phyloP scores from a whole-genome alignment of 2,113 vertebrate species.

The Syrrhaptes paradoxus region DNA sequence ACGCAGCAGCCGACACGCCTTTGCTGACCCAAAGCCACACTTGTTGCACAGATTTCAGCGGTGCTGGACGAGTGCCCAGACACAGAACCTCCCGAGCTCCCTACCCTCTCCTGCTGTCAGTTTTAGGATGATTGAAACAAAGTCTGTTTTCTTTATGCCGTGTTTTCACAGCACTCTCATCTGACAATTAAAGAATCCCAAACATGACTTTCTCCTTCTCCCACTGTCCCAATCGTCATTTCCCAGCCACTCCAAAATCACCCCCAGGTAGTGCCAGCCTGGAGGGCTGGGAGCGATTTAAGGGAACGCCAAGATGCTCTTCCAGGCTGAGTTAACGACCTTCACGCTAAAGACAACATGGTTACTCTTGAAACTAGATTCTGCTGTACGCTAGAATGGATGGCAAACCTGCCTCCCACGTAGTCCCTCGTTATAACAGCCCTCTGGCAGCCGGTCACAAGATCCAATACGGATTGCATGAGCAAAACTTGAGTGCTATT shows the following conservation, averaged over 20 bases:
- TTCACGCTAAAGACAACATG: neutral
- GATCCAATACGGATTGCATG: neutral
- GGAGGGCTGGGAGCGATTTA: neutral
- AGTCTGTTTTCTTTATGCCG: neutral
- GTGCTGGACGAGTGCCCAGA: fast-evolving
- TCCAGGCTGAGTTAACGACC: neutral
- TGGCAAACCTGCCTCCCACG: neutral
- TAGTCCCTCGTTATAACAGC: neutral
- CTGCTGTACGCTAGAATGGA: neutral
- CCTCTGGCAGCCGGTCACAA: neutral
- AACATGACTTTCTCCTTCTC: neutral
- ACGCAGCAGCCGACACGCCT: neutral
- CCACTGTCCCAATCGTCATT: neutral
- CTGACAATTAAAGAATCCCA: neutral
- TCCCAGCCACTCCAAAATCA: neutral
- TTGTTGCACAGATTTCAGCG: neutral
- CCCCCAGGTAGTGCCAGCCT: neutral
- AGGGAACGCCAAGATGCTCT: neutral
- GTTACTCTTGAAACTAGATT: neutral
- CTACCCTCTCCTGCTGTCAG: neutral
- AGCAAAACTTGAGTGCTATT: neutral
- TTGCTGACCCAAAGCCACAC: neutral
- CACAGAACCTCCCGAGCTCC: neutral
- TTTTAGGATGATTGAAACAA: neutral
- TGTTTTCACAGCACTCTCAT: neutral